phyloP scores from a whole-genome alignment of 1,140 invertebrate species.

The Spodoptera frugiperda region DNA sequence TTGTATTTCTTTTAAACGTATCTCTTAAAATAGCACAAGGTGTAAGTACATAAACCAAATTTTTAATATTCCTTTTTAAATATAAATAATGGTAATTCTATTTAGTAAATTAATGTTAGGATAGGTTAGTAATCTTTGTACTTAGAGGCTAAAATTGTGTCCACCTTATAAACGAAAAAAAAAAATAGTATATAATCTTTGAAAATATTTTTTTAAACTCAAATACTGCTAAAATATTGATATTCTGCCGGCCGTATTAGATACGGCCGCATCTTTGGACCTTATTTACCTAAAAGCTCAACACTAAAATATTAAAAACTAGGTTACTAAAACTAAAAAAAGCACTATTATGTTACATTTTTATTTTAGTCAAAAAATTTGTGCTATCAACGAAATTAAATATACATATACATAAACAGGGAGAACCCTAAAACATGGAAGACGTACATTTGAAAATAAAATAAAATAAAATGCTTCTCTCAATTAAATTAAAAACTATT shows the following conservation, averaged over 20 bases:
- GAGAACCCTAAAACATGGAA: conserved; percentile 61
- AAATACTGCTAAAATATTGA: conserved; percentile 77
- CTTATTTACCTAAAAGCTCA: conserved; percentile 77
- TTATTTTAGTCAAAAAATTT: conserved; percentile 68
- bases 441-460: conserved; percentile 52
- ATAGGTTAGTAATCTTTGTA: conserved; percentile 78
- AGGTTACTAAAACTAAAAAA: conserved; percentile 62
- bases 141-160: conserved; percentile 71
- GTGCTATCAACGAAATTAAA: conserved; percentile 61
- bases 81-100: conserved; percentile 67
- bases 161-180: conserved; percentile 60
- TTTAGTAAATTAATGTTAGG: conserved; percentile 50
- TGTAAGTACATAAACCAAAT: conserved; percentile 82
- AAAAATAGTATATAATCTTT: conserved; percentile 60
- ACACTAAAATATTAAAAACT: conserved; percentile 65
- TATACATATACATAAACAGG: conserved; percentile 48
- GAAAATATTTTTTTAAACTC: conserved; percentile 58
- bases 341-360: conserved; percentile 61
- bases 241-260: conserved; percentile 63
- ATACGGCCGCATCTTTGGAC: conserved; percentile 80
- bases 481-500: conserved; percentile 46
- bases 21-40: conserved; percentile 67
- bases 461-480: conserved; percentile 57
- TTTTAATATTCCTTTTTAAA: conserved; percentile 37
- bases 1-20: conserved; percentile 59